phyloP scores from a whole-genome alignment of 2,888 invertebrate genomes.

The Himalopsyche japonica region DNA sequence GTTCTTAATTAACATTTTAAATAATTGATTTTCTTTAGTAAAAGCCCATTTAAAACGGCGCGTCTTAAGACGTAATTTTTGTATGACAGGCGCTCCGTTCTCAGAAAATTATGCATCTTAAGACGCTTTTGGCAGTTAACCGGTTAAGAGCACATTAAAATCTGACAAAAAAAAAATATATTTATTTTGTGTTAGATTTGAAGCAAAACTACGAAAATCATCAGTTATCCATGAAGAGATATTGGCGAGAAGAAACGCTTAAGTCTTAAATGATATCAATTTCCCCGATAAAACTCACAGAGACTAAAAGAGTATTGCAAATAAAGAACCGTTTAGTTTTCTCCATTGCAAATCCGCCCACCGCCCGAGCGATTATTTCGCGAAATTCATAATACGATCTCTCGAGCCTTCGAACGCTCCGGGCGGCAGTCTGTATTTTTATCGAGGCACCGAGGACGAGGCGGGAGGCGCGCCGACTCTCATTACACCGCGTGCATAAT shows the following conservation, averaged over 20 bases:
- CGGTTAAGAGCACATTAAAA: too few species aligned
- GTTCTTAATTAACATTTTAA: too few species aligned
- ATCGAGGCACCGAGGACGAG: not conserved
- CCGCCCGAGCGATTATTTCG: conserved; percentile 9
- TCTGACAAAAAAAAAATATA: too few species aligned
- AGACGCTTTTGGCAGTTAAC: too few species aligned
- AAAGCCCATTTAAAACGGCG: too few species aligned
- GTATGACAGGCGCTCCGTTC: too few species aligned
- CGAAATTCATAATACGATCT: conserved; percentile 25
- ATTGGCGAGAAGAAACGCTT: not conserved
- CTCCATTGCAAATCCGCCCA: not conserved
- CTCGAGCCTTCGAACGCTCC: conserved; percentile 13
- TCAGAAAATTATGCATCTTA: too few species aligned
- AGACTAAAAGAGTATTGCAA: not conserved
- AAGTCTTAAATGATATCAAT: not conserved
- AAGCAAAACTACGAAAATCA: not conserved
- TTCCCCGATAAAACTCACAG: not conserved
- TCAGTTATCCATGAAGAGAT: not conserved
- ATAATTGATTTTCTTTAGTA: too few species aligned
- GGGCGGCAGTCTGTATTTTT: conserved; percentile 15
- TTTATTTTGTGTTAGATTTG: too few species aligned
- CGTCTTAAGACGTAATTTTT: too few species aligned
- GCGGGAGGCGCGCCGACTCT: not conserved
- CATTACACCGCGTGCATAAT: conserved; percentile 30
- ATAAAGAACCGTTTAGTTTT: not conserved